Evolutionary conservation across 2,113 vertebrate species (phyloP).

Genomic region (Glaucidium brasilianum): DNA sequence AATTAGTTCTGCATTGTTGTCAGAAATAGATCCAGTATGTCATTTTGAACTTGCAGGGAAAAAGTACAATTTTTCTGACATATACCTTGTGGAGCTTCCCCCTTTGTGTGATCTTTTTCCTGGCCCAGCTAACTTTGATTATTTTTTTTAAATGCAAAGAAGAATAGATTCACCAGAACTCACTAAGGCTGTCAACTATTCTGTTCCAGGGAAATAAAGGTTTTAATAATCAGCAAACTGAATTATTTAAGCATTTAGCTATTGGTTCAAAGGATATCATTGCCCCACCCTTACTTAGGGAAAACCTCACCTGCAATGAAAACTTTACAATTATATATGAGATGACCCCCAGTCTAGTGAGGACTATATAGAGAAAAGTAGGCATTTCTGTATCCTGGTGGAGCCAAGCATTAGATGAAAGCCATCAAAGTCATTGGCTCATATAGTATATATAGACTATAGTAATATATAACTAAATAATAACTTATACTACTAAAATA

Average conservation of each 20-base stretch:
- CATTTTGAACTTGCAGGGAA: not conserved
- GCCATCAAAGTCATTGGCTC: not conserved
- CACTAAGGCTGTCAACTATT: not conserved
- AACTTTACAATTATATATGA: not conserved
- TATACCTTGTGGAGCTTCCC: not conserved
- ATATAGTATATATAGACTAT: not conserved
- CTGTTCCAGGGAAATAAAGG: not conserved
- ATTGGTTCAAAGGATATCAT: not conserved
- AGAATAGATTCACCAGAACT: not conserved
- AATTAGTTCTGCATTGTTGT: not conserved
- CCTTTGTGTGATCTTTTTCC: not conserved
- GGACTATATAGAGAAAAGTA: not conserved
- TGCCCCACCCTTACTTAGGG: not conserved
- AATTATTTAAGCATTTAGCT: not conserved
- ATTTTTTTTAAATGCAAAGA: not conserved
- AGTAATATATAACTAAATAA: too few relatives aligned
- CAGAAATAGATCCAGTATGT: not conserved
- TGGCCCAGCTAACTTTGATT: not conserved
- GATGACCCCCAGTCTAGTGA: not conserved
- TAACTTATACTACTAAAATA: not conserved
- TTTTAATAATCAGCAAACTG: not conserved
- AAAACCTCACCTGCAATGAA: not conserved
- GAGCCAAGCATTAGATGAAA: not conserved
- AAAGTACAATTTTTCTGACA: not conserved
- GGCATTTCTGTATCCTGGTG: not conserved